These are phyloP conservation scores for Menidia beryllina DNA, from an alignment of 2,113 vertebrate genomes.

Conservation along the genomic window DNA sequence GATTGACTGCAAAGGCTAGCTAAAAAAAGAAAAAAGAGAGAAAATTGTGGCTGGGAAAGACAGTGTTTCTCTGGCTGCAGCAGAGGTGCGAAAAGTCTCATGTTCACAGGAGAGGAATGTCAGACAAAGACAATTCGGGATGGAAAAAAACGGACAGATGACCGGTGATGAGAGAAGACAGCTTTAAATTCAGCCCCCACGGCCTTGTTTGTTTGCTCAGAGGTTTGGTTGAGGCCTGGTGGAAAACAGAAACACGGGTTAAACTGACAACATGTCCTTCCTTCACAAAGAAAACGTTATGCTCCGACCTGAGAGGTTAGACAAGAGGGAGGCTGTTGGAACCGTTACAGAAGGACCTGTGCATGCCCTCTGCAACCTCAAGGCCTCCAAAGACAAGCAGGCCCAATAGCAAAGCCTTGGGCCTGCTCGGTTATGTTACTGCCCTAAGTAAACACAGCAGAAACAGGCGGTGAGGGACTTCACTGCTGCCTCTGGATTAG, in stretches of 20 bases:
- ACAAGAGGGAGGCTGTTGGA: conserved; percentile 19
- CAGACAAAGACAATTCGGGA: conserved; percentile 19
- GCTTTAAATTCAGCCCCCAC: background rate
- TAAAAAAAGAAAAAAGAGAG: conserved; percentile 6
- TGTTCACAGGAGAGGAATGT: conserved; percentile 60
- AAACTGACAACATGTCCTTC: conserved; percentile 55
- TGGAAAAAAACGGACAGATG: conserved; percentile 17
- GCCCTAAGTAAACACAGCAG: conserved; percentile 40
- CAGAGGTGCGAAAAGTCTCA: conserved; percentile 72
- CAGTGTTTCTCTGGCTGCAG: conserved; percentile 46
- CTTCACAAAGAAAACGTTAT: conserved; percentile 75
- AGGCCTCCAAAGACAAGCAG: conserved; percentile 4
- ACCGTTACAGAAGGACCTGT: conserved; percentile 4
- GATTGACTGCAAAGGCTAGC: background rate
- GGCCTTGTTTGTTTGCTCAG: conserved; percentile 8
- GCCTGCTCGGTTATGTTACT: background rate
- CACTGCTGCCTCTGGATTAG: background rate
- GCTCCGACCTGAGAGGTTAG: conserved; percentile 5
- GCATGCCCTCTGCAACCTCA: conserved; percentile 7
- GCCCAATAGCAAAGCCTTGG: background rate
- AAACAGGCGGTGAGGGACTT: background rate
- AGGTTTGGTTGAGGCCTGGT: background rate
- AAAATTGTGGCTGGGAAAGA: conserved; percentile 9
- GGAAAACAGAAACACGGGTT: conserved; percentile 28
- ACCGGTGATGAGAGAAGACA: background rate